Percentiles rank a stretch among this genome's conserved stretches.
Evolutionary conservation across 2,113 vertebrate species (phyloP).

Genomic region (Podocnemis expansa): DNA sequence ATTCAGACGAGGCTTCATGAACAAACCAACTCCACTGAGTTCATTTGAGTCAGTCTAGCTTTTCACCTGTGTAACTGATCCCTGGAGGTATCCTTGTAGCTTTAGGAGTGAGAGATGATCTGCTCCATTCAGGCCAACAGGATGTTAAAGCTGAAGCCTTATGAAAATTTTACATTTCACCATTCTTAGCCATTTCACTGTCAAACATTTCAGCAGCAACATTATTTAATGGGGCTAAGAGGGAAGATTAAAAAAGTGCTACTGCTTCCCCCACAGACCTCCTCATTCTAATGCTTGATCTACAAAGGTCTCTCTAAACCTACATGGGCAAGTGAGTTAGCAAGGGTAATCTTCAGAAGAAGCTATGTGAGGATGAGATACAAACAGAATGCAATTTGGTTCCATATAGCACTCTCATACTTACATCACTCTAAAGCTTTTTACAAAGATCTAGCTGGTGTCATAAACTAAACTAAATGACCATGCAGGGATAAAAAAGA

Average conservation of each 20-base stretch:
- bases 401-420: not conserved
- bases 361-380: not conserved
- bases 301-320: not conserved
- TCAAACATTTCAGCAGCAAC: not conserved
- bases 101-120: not conserved
- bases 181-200: not conserved
- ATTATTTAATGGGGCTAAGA: not conserved
- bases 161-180: not conserved
- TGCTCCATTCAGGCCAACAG: not conserved
- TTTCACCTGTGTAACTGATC: not conserved
- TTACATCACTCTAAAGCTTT: not conserved
- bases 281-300: not conserved
- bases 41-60: not conserved
- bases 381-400: not conserved
- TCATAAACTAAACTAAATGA: not conserved
- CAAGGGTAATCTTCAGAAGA: not conserved
- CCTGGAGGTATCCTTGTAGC: not conserved
- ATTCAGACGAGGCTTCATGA: not conserved
- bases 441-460: rapidly evolving
- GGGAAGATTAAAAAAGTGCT: not conserved
- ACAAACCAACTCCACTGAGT: not conserved
- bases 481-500: not conserved
- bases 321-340: not conserved
- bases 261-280: not conserved
- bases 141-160: not conserved